Base-by-base conservation (phyloP, 2,888 invertebrate species). In the Limnephilus rhombicus region DNA sequence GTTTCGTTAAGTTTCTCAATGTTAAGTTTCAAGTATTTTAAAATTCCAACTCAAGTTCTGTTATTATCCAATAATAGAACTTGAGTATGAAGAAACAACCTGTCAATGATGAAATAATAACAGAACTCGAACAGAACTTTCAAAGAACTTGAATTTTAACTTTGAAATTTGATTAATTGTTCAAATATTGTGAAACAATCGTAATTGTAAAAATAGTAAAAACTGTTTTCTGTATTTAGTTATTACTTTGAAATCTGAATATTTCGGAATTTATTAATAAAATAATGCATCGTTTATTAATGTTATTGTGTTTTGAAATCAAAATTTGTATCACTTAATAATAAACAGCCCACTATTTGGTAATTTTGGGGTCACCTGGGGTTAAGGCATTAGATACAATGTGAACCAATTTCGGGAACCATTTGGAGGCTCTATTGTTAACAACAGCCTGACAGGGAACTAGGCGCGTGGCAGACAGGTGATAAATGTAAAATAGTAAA, bases 381-480 rank as follows among this genome's bases (percentile, higher is more conserved):
- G 24, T 68, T 68, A 18, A 41, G 24, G 41, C 41, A 12, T n/a
- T 41, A 45, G n/a, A 85, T 24, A 85, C 85, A 41, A 85, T 85
- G 85, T 85, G 85, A 85, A 85, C 37, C 45, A 37, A 85, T 85
- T 85, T 34, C n/a, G 24, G 85, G 37, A 85, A 85, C 37, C 31
- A 34, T 82, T 34, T 12, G 85, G n/a, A 85, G 85, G 13, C 24
- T 41, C 34, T 85, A 85, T 41, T 85, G 85, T 85, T 41, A 41
- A 41, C 29, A 31, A 31, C 1, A 85, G 18, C 4, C 24, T 41
- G 68, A 68, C 68, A 68, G 68, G 24, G 68, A 68, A 68, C 68
- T 68, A 18, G 41, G 85, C 37, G n/a, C 37, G 85, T 41, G 85
- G 85, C 41, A 24, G 85, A 85, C 85, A 85, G 85, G 85, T 85